Evolutionary conservation across 2,888 invertebrate genomes (phyloP).

Genomic region (Parochlus steinenii): DNA sequence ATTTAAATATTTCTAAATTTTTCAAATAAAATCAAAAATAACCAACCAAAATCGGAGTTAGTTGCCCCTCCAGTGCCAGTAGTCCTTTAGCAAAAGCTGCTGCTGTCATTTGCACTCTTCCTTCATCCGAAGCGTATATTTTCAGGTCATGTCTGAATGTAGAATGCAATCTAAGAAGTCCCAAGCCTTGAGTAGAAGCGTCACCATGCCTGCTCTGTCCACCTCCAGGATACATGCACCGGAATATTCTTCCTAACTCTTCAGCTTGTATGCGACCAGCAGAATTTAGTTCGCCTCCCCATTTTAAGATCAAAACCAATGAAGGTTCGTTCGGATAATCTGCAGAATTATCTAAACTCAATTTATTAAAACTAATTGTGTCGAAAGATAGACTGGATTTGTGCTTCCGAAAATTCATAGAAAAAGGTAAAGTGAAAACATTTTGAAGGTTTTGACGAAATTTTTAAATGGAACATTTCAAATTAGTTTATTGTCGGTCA

Average conservation of each 20-base stretch:
- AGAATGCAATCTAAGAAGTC: slow-evolving; percentile 82
- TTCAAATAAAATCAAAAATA: no score
- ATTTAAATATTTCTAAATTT: no score
- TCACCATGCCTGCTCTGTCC: slow-evolving; percentile 77
- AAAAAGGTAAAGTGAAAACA: no score
- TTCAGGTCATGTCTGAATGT: slow-evolving; percentile 98
- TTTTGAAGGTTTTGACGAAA: no score
- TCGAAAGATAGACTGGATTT: no score
- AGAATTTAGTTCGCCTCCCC: slow-evolving; percentile 98
- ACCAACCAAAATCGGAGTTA: slow-evolving; percentile 95
- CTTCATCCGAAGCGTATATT: slow-evolving; percentile 99
- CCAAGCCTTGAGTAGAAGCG: slow-evolving; percentile 87
- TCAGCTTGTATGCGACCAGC: slow-evolving; percentile 96
- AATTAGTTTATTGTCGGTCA: slow-evolving; percentile 3
- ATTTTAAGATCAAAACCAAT: slow-evolving; percentile 90
- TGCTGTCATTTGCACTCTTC: slow-evolving; percentile 98
- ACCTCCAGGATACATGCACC: slow-evolving; percentile 98
- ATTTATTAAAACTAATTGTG: no score
- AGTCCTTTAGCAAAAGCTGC: slow-evolving; percentile 98
- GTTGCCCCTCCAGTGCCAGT: slow-evolving; percentile 90
- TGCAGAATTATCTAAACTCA: slow-evolving; percentile 2
- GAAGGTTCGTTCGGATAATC: no score
- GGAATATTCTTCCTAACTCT: slow-evolving; percentile 91
- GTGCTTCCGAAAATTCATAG: no score
- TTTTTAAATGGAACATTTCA: no score